phyloP scores from a whole-genome alignment of 2,888 invertebrate species.

The Eulithis prunata region DNA sequence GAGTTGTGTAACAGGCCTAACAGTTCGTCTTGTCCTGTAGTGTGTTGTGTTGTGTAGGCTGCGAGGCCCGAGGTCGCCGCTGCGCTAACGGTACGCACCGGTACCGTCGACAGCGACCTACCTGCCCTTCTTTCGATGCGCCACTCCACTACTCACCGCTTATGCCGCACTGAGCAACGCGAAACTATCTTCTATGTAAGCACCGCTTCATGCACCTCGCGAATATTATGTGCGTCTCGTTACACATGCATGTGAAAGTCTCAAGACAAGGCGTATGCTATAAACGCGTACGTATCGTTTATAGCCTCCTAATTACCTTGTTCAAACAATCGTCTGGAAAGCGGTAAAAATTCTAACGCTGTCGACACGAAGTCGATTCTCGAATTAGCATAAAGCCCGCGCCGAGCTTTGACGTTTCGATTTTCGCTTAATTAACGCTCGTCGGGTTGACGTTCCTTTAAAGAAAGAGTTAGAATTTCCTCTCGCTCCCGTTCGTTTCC shows the following conservation, averaged over 20 bases:
- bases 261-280: conserved; percentile 27
- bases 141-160: conserved; percentile 23
- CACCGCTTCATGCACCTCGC: conserved; percentile 26
- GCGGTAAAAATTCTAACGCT: conserved; percentile 71
- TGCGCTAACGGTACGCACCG: conserved; percentile 67
- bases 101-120: conserved; percentile 52
- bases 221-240: conserved; percentile 23
- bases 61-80: conserved; percentile 45
- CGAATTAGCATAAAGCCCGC: conserved; percentile 79
- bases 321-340: conserved; percentile 71
- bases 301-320: conserved; percentile 71
- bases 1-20: conserved; percentile 50
- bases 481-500: conserved; percentile 65
- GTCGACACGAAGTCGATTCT: conserved; percentile 76
- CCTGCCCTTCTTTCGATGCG: conserved; percentile 48
- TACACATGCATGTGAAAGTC: conserved; percentile 32
- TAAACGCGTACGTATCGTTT: conserved; percentile 41
- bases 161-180: conserved; percentile 25
- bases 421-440: conserved; percentile 82
- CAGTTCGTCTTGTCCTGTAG: conserved; percentile 24
- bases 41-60: conserved; percentile 21
- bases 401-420: conserved; percentile 80
- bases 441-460: conserved; percentile 56
- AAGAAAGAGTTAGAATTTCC: conserved; percentile 75
- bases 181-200: conserved; percentile 18